Percentiles rank a stretch among this genome's conserved stretches.
Evolutionary conservation across 2,888 invertebrate species (phyloP).

Genomic region (Sericinus montela): DNA sequence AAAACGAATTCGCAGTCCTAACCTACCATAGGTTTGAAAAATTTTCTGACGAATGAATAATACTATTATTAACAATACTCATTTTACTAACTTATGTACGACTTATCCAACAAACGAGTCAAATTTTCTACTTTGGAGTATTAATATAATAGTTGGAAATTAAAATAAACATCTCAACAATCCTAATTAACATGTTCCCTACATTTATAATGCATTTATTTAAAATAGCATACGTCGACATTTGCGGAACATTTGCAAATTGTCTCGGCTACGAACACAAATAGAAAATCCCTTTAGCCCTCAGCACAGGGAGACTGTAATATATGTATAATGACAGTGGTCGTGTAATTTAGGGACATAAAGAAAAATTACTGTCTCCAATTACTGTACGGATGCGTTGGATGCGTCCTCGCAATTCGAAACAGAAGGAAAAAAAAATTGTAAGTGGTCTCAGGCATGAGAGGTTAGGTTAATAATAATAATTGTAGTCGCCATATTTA

Average conservation of each 20-base stretch:
- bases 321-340: constrained; percentile 11
- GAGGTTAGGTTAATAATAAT: constrained; percentile 16
- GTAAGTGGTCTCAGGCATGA: constrained; percentile 24
- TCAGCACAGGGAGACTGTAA: neutral
- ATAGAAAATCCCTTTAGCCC: neutral
- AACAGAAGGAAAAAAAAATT: constrained; percentile 35
- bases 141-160: no score
- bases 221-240: neutral
- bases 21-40: no score
- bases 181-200: neutral
- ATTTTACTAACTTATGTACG: no score
- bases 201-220: neutral
- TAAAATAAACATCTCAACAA: neutral
- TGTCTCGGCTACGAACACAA: neutral
- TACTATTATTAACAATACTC: no score
- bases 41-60: no score
- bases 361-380: constrained; percentile 48
- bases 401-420: constrained; percentile 36
- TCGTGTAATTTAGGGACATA: constrained; percentile 52
- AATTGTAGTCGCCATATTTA: no score
- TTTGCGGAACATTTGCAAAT: neutral
- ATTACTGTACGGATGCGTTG: constrained; percentile 26
- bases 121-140: no score
- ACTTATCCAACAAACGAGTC: no score
- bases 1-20: no score